These are phyloP conservation scores for Thunnus thynnus DNA, from an alignment of 2,113 vertebrate genomes.

Conservation along the genomic window DNA sequence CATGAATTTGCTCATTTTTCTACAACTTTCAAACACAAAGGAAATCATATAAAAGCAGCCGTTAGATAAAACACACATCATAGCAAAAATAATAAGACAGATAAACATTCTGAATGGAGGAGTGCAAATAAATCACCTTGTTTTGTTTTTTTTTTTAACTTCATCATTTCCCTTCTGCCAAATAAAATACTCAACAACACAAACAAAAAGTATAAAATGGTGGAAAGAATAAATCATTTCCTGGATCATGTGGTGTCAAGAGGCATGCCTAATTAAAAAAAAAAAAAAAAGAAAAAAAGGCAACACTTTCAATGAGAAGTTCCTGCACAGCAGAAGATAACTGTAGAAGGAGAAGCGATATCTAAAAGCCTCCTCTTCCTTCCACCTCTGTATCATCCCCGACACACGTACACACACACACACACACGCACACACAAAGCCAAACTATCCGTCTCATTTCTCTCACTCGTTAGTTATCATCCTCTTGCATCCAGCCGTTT, in stretches of 20 bases:
- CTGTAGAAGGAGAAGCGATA: conserved; percentile 44
- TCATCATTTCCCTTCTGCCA: conserved; percentile 37
- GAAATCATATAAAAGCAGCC: conserved; percentile 62
- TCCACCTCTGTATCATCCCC: conserved; percentile 40
- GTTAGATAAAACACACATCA: conserved; percentile 34
- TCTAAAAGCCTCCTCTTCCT: conserved; percentile 45
- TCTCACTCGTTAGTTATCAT: conserved; percentile 10
- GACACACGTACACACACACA: conserved; percentile 22
- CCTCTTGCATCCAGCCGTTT: not conserved
- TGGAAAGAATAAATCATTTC: conserved; percentile 46
- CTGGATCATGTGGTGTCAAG: conserved; percentile 40
- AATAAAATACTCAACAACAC: conserved; percentile 23
- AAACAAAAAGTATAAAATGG: conserved; percentile 47
- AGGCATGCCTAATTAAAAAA: conserved; percentile 52
- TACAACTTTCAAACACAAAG: conserved; percentile 2
- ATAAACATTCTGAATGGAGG: conserved; percentile 39
- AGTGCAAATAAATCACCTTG: conserved; percentile 69
- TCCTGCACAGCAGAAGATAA: conserved; percentile 89
- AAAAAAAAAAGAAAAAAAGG: conserved; percentile 32
- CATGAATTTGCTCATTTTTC: not conserved
- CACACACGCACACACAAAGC: not conserved
- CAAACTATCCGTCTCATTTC: not conserved
- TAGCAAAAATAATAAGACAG: conserved; percentile 33
- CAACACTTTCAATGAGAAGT: conserved; percentile 43
- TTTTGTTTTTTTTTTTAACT: conserved; percentile 8